These are phyloP conservation scores for Drosophila neocordata DNA, from an alignment of 1,140 invertebrate genomes.

Conservation along the genomic window DNA sequence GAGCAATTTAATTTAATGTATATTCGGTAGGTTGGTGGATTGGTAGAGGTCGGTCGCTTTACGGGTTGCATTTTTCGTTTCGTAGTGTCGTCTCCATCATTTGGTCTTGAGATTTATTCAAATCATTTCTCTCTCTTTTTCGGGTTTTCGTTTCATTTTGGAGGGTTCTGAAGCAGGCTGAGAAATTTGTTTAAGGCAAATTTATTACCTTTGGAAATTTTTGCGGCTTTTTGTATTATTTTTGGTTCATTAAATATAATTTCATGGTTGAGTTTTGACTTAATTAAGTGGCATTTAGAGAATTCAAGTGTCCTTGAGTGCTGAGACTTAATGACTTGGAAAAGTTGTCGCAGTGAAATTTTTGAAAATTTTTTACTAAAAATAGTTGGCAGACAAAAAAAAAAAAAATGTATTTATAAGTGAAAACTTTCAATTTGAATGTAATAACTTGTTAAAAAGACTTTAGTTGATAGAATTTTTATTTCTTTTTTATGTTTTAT, in stretches of 20 bases:
- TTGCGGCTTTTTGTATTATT: conserved; percentile 70
- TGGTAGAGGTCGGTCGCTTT: conserved; percentile 22
- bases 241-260: conserved; percentile 79
- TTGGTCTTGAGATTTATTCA: conserved; percentile 67
- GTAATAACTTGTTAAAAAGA: no score
- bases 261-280: conserved; percentile 66
- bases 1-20: conserved; percentile 82
- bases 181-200: conserved; percentile 32
- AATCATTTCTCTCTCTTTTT: conserved; percentile 43
- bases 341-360: conserved; percentile 50
- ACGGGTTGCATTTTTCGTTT: conserved; percentile 39
- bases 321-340: conserved; percentile 65
- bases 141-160: conserved; percentile 19
- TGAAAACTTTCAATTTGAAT: no score
- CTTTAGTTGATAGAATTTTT: no score
- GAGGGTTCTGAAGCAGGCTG: conserved; percentile 30
- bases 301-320: conserved; percentile 28
- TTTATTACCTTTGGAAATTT: conserved; percentile 56
- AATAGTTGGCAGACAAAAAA: not conserved
- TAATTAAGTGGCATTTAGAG: conserved; percentile 64
- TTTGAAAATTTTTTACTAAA: not conserved
- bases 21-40: conserved; percentile 11
- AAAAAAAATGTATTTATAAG: no score
- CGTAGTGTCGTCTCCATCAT: conserved; percentile 27
- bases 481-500: no score